A percentile compares a stretch with the other conserved stretches of the same genome.
Conservation (phyloP, 2,797 vertebrate species). For the Chrysocyon brachyurus region DNA sequence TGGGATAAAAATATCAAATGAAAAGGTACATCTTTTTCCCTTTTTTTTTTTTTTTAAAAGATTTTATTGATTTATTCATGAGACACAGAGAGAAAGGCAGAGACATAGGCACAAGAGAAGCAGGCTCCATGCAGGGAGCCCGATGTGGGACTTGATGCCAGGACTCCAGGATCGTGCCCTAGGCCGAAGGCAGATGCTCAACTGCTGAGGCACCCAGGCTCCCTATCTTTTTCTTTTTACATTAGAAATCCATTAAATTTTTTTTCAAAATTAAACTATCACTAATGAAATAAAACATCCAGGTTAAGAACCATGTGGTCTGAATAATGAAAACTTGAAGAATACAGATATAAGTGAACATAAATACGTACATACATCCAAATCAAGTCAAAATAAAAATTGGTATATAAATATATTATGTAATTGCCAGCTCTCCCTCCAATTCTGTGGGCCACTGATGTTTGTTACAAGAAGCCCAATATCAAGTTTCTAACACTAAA, state of each 20-base stretch:
- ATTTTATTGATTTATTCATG: too few relatives aligned
- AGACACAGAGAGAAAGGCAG: too few relatives aligned
- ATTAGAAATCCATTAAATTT: constrained; percentile 46
- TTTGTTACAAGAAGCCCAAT: not conserved
- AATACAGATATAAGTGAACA: constrained; percentile 24
- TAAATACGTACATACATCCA: not conserved
- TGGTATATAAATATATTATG: not conserved
- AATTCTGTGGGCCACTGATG: not conserved
- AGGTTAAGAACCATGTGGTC: not conserved
- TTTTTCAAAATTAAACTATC: constrained; percentile 56
- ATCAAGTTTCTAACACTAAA: constrained; percentile 4
- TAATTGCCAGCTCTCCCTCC: not conserved
- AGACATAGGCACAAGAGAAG: too few relatives aligned
- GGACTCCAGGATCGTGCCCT: too few relatives aligned
- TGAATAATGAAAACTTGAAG: constrained; percentile 32
- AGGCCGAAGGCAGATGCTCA: too few relatives aligned
- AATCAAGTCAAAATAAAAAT: constrained; percentile 56
- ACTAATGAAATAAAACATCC: constrained; percentile 48
- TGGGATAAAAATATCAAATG: constrained; percentile 43
- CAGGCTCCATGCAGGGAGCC: too few relatives aligned
- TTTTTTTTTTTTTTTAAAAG: not conserved
- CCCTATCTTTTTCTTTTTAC: not conserved
- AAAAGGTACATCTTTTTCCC: not conserved
- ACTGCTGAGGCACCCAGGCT: too few relatives aligned
- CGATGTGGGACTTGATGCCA: too few relatives aligned